Evolutionary conservation across 2,113 vertebrate genomes (phyloP).

Genomic region (Lagopus muta): DNA sequence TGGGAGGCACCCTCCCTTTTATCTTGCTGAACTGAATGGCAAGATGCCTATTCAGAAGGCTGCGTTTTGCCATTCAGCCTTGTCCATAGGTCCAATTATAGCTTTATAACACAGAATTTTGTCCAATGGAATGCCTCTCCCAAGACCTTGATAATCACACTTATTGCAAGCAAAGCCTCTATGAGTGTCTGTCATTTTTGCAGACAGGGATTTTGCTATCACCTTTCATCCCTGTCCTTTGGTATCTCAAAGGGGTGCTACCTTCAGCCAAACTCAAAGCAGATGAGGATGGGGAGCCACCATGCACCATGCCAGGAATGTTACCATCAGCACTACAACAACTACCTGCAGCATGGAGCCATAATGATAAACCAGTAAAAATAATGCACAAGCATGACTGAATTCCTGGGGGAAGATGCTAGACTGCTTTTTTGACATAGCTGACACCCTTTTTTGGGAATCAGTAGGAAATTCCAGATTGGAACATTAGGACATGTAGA

Average conservation of each 20-base stretch:
- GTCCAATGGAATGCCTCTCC: not conserved
- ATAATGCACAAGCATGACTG: not conserved
- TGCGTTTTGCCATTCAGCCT: not conserved
- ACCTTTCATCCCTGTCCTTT: not conserved
- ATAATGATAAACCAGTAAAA: not conserved
- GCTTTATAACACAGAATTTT: not conserved
- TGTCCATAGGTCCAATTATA: not conserved
- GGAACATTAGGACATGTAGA: not conserved
- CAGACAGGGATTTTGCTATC: not conserved
- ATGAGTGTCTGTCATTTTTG: not conserved
- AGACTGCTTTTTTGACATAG: rapidly evolving
- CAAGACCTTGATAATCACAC: not conserved
- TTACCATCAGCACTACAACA: not conserved
- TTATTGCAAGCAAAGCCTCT: not conserved
- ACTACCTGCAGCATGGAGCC: not conserved
- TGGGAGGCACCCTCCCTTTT: not conserved
- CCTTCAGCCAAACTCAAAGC: not conserved
- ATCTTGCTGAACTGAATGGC: not conserved
- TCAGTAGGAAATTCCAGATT: not conserved
- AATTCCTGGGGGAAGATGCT: not conserved
- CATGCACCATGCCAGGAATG: not conserved
- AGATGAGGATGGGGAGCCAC: not conserved
- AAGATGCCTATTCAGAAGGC: not conserved
- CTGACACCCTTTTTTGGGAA: not conserved
- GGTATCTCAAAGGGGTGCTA: not conserved